Conservation (phyloP, 1,140 invertebrate genomes). For the Probaryconus sp. region DNA sequence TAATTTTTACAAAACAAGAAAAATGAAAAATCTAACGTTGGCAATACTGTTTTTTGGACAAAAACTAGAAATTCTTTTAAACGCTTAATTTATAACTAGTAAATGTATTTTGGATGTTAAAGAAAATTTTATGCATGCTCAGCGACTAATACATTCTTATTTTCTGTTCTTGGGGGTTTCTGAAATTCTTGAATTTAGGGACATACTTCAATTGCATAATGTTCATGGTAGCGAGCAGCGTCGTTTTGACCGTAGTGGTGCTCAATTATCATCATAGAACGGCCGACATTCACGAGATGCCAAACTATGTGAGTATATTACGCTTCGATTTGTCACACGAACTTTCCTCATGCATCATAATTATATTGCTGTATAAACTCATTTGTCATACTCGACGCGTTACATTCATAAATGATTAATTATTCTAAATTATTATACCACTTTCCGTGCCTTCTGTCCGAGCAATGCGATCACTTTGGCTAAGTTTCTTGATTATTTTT, state of each 20-base stretch:
- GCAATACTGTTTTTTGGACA: too few relatives aligned
- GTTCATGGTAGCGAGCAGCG: slow-evolving; percentile 99
- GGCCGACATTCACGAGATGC: slow-evolving; percentile 98
- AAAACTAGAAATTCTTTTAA: too few relatives aligned
- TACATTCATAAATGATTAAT: background rate
- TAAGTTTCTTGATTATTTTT: too few relatives aligned
- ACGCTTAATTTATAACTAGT: too few relatives aligned
- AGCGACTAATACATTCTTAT: slow-evolving; percentile 72
- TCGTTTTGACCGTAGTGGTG: slow-evolving; percentile 97
- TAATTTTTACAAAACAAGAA: too few relatives aligned
- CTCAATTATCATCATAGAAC: slow-evolving; percentile 99
- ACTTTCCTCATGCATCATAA: slow-evolving; percentile 8
- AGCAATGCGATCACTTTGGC: too few relatives aligned
- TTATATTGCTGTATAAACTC: background rate
- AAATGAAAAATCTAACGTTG: too few relatives aligned
- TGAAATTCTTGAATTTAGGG: slow-evolving; percentile 82
- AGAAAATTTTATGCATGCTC: slow-evolving; percentile 41
- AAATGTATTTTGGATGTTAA: background rate
- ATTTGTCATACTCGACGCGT: background rate
- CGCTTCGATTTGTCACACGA: slow-evolving; percentile 3
- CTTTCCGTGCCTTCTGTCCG: too few relatives aligned
- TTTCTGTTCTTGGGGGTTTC: slow-evolving; percentile 67
- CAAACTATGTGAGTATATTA: slow-evolving; percentile 88
- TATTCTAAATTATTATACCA: too few relatives aligned
- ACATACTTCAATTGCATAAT: slow-evolving; percentile 99